Base-by-base conservation (phyloP, 2,113 vertebrate species). In the Solea senegalensis region DNA sequence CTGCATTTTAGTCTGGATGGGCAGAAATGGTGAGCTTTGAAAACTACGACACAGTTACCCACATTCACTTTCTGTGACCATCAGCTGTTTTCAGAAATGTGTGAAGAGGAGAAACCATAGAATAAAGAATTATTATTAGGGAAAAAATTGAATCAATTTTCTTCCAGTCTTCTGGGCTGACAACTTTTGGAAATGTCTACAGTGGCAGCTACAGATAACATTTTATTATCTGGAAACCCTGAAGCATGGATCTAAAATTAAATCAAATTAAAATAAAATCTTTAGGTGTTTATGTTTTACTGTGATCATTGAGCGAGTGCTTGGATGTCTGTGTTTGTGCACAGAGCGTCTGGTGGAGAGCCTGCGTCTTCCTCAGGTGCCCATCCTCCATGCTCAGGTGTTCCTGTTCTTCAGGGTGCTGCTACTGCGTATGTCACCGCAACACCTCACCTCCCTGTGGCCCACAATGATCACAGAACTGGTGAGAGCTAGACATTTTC, bases 391-490 rank as follows among this genome's bases (percentile, higher is more conserved):
- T 51, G 97, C 98, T 78, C 98, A 99, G 93, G 98, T 99, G 86
- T 99, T 99, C 93, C 95, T 99, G 87, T 99, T 99, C 92, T 99
- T 99, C 91, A 95, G 98, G 91, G 98, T 99, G 45, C 91, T 99
- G 84, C 95, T 99, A 82, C 94, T 99, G 85, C 95, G 98, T 88
- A 98, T 99, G 94, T 99, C 98, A 63, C 97, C 97, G 10, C 97
- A 99, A 80, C 98, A 99, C 81, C 96, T 99, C 82, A 99, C 98
- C 77, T 99, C 98, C 0, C 95, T 99, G 69, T 99, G 98, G 98
- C 97, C 98, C 49, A 98, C 98, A 65, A 98, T 99, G 98, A 99
- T 99, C 92, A 98, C 97, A 27, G 97, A 99, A 83, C 93, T 99
- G 94, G 98, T 99, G 84, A 94, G 95, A 41, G 10, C 15, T 13